Evolutionary conservation across 2,113 vertebrate species (phyloP).

Genomic region (Morone chrysops): DNA sequence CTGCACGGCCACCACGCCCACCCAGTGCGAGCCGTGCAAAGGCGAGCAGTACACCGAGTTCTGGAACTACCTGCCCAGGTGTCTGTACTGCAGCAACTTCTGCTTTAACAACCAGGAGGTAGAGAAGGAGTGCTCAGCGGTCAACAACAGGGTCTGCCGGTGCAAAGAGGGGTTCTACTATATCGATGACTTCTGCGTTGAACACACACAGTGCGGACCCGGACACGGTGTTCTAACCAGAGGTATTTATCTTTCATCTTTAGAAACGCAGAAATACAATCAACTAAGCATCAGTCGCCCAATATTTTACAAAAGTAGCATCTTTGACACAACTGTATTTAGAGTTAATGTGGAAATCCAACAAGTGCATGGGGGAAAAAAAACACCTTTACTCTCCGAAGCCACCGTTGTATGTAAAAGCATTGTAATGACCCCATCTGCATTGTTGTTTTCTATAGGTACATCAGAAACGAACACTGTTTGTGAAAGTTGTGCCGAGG

Average conservation of each 20-base stretch:
- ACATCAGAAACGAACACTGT: slow-evolving; percentile 65
- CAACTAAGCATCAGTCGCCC: neutral
- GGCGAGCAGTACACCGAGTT: slow-evolving; percentile 70
- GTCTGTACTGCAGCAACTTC: slow-evolving; percentile 80
- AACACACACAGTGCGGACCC: slow-evolving; percentile 64
- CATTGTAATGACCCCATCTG: neutral
- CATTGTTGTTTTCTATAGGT: slow-evolving; percentile 56
- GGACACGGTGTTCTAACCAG: slow-evolving; percentile 65
- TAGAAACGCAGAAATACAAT: neutral
- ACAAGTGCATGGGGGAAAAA: neutral
- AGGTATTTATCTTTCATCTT: slow-evolving; percentile 61
- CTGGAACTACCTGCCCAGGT: slow-evolving; percentile 81
- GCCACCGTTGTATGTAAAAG: neutral
- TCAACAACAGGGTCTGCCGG: slow-evolving; percentile 76
- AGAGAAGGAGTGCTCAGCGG: slow-evolving; percentile 70
- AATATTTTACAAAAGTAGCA: neutral
- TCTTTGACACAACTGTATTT: neutral
- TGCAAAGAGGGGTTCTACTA: slow-evolving; percentile 78
- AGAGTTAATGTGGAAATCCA: neutral
- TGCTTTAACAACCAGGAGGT: slow-evolving; percentile 71
- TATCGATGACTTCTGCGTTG: slow-evolving; percentile 66
- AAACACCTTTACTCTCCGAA: too few relatives aligned
- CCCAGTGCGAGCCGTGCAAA: slow-evolving; percentile 68
- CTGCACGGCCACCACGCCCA: slow-evolving; percentile 70
- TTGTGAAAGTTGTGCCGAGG: slow-evolving; percentile 72